These are phyloP conservation scores for Hyles vespertilio DNA, from an alignment of 1,140 invertebrate genomes.

Conservation along the genomic window DNA sequence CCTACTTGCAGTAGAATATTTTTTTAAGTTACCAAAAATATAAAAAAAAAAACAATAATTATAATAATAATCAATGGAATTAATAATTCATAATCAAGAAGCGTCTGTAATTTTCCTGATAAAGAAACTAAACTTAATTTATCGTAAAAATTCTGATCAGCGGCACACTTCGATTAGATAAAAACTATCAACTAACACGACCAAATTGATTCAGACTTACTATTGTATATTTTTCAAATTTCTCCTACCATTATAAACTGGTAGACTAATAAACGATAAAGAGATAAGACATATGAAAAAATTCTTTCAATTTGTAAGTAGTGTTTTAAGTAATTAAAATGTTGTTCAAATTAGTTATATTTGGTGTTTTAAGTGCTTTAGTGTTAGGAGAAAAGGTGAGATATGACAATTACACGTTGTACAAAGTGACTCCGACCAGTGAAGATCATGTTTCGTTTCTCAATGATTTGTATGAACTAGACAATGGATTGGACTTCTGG, in stretches of 20 bases:
- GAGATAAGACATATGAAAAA: neutral
- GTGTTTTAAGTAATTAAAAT: slow-evolving; percentile 20
- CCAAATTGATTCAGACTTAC: no score
- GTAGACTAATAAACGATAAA: neutral
- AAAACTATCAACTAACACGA: no score
- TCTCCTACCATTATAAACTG: slow-evolving; percentile 1
- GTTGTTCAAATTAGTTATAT: slow-evolving; percentile 30
- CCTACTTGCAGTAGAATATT: no score
- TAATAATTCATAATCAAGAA: no score
- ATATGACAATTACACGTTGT: slow-evolving; percentile 53
- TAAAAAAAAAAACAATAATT: no score
- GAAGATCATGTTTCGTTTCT: slow-evolving; percentile 40
- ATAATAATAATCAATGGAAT: no score
- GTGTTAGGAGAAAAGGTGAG: slow-evolving; percentile 34
- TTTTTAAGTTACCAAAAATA: no score
- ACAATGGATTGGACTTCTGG: slow-evolving; percentile 51
- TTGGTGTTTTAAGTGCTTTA: slow-evolving; percentile 24
- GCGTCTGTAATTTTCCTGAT: no score
- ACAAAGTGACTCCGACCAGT: slow-evolving; percentile 45
- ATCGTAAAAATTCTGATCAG: neutral
- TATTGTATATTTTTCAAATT: no score
- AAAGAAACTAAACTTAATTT: no score
- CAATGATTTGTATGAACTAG: slow-evolving; percentile 32
- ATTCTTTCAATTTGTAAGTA: neutral
- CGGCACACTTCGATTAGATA: slow-evolving; percentile 11